Base-by-base conservation (phyloP, 2,888 invertebrate species). In the Macrophya annulata region DNA sequence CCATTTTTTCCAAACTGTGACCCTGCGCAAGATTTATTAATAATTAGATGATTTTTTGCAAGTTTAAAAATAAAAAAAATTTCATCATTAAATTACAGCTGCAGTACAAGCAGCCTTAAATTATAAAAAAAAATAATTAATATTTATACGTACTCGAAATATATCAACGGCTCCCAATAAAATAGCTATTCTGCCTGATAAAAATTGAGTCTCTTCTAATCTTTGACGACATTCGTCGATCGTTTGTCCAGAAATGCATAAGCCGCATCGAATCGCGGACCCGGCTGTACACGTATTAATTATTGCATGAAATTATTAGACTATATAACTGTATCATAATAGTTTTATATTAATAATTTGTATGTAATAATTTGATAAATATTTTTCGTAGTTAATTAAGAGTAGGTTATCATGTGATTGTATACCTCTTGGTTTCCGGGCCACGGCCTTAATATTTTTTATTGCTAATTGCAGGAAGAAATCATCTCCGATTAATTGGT, bases 401-500 rank as follows among this genome's bases (percentile, higher is more conserved):
- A 31, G 31, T 3, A 31, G 31, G 31, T 31, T 31, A 31, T 31
- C 3, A 31, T 31, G 31, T 31, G 31, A 9, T 82, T 12, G 45
- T 48, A 12, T 87, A 91, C 91, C 87, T 65, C 65, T 76, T 40
- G 87, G 87, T 55, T 91, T 88, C 88, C 88, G 89, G 8, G 90
- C 85, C 0, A 88, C 86, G 1, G 83, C 88, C 0, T 86, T 77
- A 5, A 90, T 45, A 86, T 91, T 89, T 59, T 91, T 88, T 17
- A 91, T 90, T 1, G 89, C 89, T 0, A 91, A 43, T 87, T 92
- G 91, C 1, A 92, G 83, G n/a, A 91, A 91, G 62, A 91, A 92
- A 68, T 92, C 92, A 21, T 92, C 91, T 0, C 91, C 92, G 6
- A 92, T 89, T n/a, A 92, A 62, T 84, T 91, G 91, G 1, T 87